Evolutionary conservation across 2,113 vertebrate genomes (phyloP), one percentile per base, ranked within the genome.

Genomic region (Anhinga rufa): DNA sequence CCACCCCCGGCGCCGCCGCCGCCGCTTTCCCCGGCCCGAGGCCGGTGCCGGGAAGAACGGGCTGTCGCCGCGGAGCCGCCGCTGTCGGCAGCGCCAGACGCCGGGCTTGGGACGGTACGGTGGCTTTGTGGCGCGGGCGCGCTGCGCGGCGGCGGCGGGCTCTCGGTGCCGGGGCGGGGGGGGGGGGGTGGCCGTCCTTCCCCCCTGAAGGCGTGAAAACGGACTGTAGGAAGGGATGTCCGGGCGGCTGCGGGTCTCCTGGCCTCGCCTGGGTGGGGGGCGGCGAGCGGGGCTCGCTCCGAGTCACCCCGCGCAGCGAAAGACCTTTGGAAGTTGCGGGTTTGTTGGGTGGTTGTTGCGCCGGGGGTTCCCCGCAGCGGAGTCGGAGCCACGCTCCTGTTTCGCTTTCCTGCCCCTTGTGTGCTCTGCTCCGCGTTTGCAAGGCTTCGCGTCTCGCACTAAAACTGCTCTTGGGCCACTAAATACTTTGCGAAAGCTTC

Each of bases 161-260:
- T 64, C 4, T 8, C 26, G 20, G 57, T 42, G 36, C 4, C 81
- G 15, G 1, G 40, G 32, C 32, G 12, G 14, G 4, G 1, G 6
- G 40, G 32, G 32, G 12, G 17, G 4, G 1, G 6, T 40, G n/a
- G n/a, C n/a, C 5, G 18, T 10, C 20, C 26, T 25, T 10, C 54
- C 19, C 36, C 7, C 54, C 28, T 3, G n/a, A 18, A 7, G 9
- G 24, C 57, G 49, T 16, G 51, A 9, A 11, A 20, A 6, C 3
- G n/a, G 62, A 2, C 8, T 5, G 2, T 0, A 0, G 7, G 4
- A 8, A 46, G 57, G 25, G 1, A 0, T 2, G 70, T 13, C 22
- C 8, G 82, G 38, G 14, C 2, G 22, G 69, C 74, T 9, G 32
- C 2, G 82, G 32, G 49, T 17, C 58, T 51, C 25, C 1, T 1